Percentiles rank a stretch among this genome's conserved stretches.
These are phyloP conservation scores for Bombus sylvicola DNA, from an alignment of 1,140 invertebrate species.

Conservation along the genomic window DNA sequence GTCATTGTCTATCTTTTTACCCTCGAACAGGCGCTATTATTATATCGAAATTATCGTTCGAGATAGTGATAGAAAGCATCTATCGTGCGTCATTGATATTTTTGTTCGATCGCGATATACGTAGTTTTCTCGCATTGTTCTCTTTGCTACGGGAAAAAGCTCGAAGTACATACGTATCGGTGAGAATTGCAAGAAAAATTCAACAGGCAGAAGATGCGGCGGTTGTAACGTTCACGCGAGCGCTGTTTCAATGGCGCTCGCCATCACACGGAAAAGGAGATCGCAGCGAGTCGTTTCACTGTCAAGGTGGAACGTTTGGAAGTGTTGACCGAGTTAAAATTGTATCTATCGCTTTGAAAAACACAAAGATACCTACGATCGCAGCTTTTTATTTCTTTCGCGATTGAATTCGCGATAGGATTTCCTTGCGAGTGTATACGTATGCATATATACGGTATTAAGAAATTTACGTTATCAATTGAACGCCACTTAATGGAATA, in stretches of 20 bases:
- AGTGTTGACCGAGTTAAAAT: conserved; percentile 21
- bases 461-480: background rate
- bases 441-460: background rate
- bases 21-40: background rate
- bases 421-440: too few species aligned
- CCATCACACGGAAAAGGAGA: background rate
- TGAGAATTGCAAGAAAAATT: background rate
- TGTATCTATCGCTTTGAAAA: conserved; percentile 7
- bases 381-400: too few species aligned
- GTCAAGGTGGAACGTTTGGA: conserved; percentile 45
- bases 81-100: background rate
- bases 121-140: background rate
- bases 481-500: background rate
- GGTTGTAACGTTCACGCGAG: background rate
- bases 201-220: background rate
- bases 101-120: background rate
- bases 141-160: too few species aligned
- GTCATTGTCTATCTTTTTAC: background rate
- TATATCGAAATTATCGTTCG: background rate
- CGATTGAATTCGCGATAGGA: background rate
- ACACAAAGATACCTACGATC: background rate
- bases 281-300: conserved; percentile 30
- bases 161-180: too few species aligned
- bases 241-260: background rate
- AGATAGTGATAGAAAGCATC: background rate